Conservation (phyloP, 2,797 vertebrate species). For the Valencia hispanica region DNA sequence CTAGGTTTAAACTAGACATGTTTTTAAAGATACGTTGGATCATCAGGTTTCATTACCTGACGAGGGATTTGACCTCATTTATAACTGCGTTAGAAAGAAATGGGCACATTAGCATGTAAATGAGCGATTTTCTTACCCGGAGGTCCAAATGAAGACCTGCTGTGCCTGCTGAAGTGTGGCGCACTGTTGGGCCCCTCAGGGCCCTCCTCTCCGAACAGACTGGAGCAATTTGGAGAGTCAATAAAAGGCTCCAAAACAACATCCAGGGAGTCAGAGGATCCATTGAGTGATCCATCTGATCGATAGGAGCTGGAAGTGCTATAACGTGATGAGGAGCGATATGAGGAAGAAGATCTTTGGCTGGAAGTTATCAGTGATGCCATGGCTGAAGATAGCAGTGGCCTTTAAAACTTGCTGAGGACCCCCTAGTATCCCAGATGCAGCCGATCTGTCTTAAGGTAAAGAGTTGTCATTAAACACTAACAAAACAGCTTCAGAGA, state of each 20-base stretch:
- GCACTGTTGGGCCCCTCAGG: conserved; percentile 46
- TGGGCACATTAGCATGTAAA: neutral
- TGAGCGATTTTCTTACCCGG: conserved; percentile 50
- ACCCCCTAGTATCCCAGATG: neutral
- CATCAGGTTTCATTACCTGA: neutral
- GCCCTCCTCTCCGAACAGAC: conserved; percentile 67
- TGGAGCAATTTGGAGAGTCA: conserved; percentile 52
- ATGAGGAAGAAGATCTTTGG: conserved; percentile 67
- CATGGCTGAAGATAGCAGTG: conserved; percentile 49
- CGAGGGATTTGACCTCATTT: neutral
- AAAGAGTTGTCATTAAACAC: conserved; percentile 8
- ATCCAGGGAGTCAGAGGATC: conserved; percentile 58
- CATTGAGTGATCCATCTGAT: conserved; percentile 59
- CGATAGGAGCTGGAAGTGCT: conserved; percentile 75
- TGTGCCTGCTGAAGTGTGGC: conserved; percentile 57
- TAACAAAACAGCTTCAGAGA: neutral
- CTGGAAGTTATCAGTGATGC: conserved; percentile 73
- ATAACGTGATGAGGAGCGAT: conserved; percentile 70
- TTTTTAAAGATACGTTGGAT: neutral
- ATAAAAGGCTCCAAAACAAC: conserved; percentile 73
- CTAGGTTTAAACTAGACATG: neutral
- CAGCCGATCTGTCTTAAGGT: conserved; percentile 2
- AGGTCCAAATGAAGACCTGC: conserved; percentile 62
- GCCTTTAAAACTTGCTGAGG: neutral
- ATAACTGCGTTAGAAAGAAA: neutral